Evolutionary conservation across 2,113 vertebrate genomes (phyloP).

Genomic region (Podiceps cristatus): DNA sequence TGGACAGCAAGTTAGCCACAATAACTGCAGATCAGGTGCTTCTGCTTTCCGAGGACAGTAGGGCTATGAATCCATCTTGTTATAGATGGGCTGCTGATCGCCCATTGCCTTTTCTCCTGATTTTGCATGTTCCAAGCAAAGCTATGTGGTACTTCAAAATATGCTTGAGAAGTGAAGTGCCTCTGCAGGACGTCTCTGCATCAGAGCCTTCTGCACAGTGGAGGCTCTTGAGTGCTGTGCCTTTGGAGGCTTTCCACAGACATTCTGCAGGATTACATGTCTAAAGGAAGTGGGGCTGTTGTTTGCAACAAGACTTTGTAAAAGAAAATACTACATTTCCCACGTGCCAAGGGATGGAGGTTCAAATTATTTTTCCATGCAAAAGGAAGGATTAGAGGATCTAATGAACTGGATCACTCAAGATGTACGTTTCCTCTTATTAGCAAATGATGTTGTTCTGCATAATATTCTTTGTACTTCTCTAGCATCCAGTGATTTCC

Average conservation of each 20-base stretch:
- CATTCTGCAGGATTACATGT: neutral
- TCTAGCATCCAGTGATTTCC: neutral
- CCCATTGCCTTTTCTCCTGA: neutral
- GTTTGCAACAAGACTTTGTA: neutral
- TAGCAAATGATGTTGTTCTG: neutral
- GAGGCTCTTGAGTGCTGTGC: neutral
- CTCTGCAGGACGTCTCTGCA: slow-evolving; percentile 6
- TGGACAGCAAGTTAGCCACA: neutral
- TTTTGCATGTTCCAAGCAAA: neutral
- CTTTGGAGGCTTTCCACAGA: slow-evolving; percentile 13
- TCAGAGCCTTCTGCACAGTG: neutral
- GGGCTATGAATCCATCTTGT: neutral
- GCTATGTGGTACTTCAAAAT: slow-evolving; percentile 1
- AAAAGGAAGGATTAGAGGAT: slow-evolving; percentile 1
- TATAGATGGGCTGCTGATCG: neutral
- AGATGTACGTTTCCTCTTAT: neutral
- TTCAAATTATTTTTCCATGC: slow-evolving; percentile 13
- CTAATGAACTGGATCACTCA: neutral
- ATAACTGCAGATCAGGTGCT: neutral
- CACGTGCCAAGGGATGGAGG: neutral
- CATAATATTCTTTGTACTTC: neutral
- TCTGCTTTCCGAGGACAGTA: neutral
- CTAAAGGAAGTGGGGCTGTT: neutral
- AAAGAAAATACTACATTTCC: neutral
- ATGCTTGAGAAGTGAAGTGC: slow-evolving; percentile 1